Conservation (phyloP, 1,140 invertebrate species). For the Diploscapter pachys region DNA sequence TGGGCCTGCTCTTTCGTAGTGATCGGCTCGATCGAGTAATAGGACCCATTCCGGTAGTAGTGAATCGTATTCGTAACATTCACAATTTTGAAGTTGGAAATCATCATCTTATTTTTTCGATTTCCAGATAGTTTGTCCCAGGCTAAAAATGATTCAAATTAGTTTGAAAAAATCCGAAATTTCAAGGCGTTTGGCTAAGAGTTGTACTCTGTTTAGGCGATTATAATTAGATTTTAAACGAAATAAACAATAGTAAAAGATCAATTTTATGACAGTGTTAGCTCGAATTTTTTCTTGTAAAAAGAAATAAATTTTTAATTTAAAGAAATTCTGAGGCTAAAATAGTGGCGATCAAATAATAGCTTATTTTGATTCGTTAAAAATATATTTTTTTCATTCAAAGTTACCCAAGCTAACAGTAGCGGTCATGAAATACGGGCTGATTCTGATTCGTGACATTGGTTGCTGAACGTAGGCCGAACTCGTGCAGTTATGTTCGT, state of each 20-base stretch:
- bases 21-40: slow-evolving; percentile 3
- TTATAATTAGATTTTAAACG: not conserved
- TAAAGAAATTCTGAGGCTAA: not conserved
- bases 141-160: slow-evolving; percentile 11
- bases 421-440: slow-evolving; percentile 24
- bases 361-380: not conserved
- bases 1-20: not conserved
- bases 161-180: not conserved
- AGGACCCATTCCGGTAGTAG: slow-evolving; percentile 14
- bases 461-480: slow-evolving; percentile 40
- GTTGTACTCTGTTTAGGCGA: not conserved
- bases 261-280: not conserved
- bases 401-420: slow-evolving; percentile 36
- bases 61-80: not conserved
- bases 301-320: not conserved
- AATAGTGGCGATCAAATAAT: not conserved
- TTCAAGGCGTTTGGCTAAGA: not conserved
- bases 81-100: slow-evolving; percentile 25
- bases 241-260: not conserved
- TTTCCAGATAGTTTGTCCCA: slow-evolving; percentile 16
- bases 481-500: slow-evolving; percentile 40
- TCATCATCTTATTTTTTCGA: slow-evolving; percentile 12
- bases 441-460: slow-evolving; percentile 41
- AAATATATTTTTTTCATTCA: not conserved
- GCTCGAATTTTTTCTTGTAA: not conserved